Percentiles rank a stretch among this genome's conserved stretches.
These are phyloP conservation scores for Phataginus tricuspis DNA, from an alignment of 2,797 vertebrate genomes.

Conservation along the genomic window DNA sequence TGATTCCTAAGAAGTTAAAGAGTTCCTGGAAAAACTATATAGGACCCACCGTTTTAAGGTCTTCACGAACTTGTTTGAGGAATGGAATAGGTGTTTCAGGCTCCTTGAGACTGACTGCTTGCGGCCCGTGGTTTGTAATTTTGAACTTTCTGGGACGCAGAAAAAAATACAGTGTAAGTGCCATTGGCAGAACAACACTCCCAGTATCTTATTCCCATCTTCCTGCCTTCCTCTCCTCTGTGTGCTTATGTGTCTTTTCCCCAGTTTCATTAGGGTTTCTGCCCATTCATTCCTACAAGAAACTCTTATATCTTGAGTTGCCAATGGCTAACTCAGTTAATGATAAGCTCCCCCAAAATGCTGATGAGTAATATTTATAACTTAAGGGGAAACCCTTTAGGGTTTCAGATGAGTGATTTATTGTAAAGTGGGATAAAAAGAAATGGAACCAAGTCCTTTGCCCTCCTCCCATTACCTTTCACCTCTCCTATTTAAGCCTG, in stretches of 20 bases:
- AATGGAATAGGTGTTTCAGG: slow-evolving; percentile 97
- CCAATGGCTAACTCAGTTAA: neutral
- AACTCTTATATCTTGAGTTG: slow-evolving; percentile 5
- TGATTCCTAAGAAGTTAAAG: slow-evolving; percentile 51
- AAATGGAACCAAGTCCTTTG: neutral
- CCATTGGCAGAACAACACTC: neutral
- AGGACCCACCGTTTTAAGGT: slow-evolving; percentile 94
- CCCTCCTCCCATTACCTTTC: neutral
- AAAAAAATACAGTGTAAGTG: slow-evolving; percentile 52
- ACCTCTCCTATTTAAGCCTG: neutral
- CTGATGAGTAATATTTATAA: slow-evolving; percentile 27
- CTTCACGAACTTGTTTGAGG: slow-evolving; percentile 98
- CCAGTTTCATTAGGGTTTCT: slow-evolving; percentile 27
- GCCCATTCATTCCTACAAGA: slow-evolving; percentile 5
- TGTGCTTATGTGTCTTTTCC: neutral
- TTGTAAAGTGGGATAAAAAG: neutral
- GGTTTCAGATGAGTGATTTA: neutral
- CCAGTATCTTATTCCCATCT: neutral
- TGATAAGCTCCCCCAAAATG: neutral
- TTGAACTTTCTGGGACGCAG: slow-evolving; percentile 90
- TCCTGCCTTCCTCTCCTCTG: neutral
- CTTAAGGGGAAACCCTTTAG: neutral
- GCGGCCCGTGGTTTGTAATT: slow-evolving; percentile 94
- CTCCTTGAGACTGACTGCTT: slow-evolving; percentile 98
- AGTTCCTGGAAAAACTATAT: neutral